Percentiles rank a stretch among this genome's conserved stretches.
phyloP scores from a whole-genome alignment of 2,797 vertebrate species.

The Sternarchorhynchus goeldii region DNA sequence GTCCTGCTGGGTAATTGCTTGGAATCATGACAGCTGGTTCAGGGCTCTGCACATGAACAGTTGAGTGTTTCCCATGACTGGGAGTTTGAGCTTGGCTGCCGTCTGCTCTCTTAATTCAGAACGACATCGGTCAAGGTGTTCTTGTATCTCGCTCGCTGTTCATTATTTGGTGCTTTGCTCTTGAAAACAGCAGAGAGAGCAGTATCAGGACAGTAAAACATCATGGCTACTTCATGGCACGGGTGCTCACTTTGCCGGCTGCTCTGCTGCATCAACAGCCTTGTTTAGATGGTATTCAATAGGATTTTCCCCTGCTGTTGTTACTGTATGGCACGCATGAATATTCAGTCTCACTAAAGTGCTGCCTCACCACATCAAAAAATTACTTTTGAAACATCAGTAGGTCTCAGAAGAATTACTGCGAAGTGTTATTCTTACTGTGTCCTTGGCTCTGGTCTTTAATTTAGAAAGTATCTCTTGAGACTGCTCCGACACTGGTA shows the following conservation, averaged over 20 bases:
- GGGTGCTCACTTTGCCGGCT: too few species aligned
- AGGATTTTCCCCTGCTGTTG: too few species aligned
- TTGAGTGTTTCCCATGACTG: not conserved
- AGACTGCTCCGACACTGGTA: not conserved
- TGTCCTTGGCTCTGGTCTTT: conserved; percentile 49
- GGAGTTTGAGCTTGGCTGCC: not conserved
- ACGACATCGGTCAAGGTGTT: conserved; percentile 8
- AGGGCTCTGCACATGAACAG: not conserved
- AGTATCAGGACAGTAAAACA: conserved; percentile 45
- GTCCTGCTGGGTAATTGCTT: not conserved
- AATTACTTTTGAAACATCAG: conserved; percentile 22
- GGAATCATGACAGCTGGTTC: not conserved
- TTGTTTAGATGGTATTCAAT: too few species aligned
- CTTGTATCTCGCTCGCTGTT: conserved; percentile 33
- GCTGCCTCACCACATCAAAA: conserved; percentile 41
- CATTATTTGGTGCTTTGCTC: conserved; percentile 43
- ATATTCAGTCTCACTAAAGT: conserved; percentile 28
- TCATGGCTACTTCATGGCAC: conserved; percentile 30
- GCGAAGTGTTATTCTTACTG: conserved; percentile 36
- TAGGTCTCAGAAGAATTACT: conserved; percentile 29
- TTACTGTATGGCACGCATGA: too few species aligned
- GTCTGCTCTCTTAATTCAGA: not conserved
- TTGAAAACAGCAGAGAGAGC: conserved; percentile 10
- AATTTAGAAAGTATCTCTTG: conserved; percentile 38
- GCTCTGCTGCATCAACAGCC: too few species aligned